A percentile compares a stretch with the other conserved stretches of the same genome.
Conservation (phyloP, 2,797 vertebrate species). For the Xenops minutus region DNA sequence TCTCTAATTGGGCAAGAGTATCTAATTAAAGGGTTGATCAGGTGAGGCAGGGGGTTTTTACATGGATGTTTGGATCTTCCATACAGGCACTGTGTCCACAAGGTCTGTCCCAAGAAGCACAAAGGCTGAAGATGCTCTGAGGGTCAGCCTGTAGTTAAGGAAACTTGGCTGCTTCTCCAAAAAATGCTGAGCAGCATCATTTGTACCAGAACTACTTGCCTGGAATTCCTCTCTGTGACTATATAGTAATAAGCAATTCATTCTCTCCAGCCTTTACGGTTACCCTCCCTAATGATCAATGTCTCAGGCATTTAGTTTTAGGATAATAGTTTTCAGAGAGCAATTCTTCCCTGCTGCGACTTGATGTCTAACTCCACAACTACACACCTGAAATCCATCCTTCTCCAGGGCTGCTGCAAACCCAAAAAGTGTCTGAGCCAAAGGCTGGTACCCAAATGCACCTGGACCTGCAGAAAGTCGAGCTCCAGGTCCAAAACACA, state of each 20-base stretch:
- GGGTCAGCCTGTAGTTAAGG: neutral
- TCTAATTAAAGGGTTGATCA: neutral
- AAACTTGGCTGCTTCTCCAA: neutral
- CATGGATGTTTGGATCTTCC: neutral
- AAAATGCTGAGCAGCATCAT: neutral
- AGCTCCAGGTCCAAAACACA: neutral
- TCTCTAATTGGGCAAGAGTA: neutral
- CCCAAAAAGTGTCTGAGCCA: neutral
- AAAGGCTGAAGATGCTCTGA: neutral
- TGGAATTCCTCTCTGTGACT: neutral
- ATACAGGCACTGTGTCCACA: neutral
- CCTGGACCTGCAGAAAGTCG: neutral
- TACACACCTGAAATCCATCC: neutral
- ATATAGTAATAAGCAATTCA: rapidly evolving
- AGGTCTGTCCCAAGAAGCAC: rapidly evolving
- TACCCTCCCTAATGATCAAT: neutral
- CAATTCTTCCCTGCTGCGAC: neutral
- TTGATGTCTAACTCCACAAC: neutral
- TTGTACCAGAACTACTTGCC: neutral
- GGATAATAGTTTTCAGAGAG: neutral
- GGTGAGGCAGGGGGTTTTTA: neutral
- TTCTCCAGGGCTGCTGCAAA: neutral
- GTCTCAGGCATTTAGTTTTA: neutral
- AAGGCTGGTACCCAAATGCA: neutral
- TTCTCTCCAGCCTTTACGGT: neutral